These are phyloP conservation scores for Diadumene lineata DNA, from an alignment of 92 coral and sea anemone species.

Conservation along the genomic window DNA sequence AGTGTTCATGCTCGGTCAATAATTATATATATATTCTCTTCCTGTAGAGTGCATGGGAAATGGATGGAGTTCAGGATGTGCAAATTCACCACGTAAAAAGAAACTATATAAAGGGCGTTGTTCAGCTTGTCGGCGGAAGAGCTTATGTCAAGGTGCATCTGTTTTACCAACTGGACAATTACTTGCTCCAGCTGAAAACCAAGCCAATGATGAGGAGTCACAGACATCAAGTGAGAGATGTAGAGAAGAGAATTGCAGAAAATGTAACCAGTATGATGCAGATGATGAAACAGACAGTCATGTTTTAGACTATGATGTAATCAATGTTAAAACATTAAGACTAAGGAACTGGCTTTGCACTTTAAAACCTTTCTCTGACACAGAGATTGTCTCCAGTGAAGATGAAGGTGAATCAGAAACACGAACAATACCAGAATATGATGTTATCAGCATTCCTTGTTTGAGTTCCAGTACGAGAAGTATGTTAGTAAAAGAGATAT, in stretches of 20 bases:
- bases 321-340: slow-evolving; percentile 54
- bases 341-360: slow-evolving; percentile 66
- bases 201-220: slow-evolving; percentile 2
- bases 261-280: slow-evolving; percentile 65
- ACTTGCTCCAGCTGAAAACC: slow-evolving; percentile 4
- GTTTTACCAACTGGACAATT: slow-evolving; percentile 80
- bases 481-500: neutral
- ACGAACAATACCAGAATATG: slow-evolving; percentile 47
- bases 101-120: slow-evolving; percentile 20
- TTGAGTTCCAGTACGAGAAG: slow-evolving; percentile 13
- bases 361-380: slow-evolving; percentile 12
- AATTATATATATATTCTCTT: too few relatives aligned
- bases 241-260: slow-evolving; percentile 19
- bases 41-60: slow-evolving; percentile 41
- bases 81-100: neutral
- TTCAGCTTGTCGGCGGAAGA: slow-evolving; percentile 39
- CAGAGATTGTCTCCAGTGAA: slow-evolving; percentile 9
- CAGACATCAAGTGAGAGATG: slow-evolving; percentile 19
- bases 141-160: slow-evolving; percentile 60
- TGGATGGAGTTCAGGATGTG: slow-evolving; percentile 84
- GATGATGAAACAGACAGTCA: slow-evolving; percentile 70
- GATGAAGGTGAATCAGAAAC: neutral
- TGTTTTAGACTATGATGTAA: slow-evolving; percentile 61
- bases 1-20: too few relatives aligned
- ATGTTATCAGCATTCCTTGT: slow-evolving; percentile 68